Evolutionary conservation across 2,797 vertebrate species (phyloP).

Genomic region (Antrozous pallidus): DNA sequence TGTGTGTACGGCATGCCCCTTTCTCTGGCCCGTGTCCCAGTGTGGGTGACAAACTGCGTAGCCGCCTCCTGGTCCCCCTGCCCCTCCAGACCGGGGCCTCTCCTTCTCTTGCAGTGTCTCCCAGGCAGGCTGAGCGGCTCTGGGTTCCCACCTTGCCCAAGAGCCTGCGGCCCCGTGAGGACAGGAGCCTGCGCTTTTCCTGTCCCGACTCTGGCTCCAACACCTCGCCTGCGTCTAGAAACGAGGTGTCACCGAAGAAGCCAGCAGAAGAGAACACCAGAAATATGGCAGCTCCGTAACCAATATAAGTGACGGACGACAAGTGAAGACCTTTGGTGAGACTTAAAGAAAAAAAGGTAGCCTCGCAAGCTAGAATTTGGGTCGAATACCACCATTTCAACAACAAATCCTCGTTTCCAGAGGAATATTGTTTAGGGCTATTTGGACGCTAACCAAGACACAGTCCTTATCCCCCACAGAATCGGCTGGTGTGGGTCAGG

Average conservation of each 20-base stretch:
- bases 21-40: neutral
- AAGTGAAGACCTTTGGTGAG: neutral
- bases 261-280: neutral
- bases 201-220: neutral
- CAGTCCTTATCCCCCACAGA: neutral
- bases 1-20: neutral
- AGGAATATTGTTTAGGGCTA: neutral
- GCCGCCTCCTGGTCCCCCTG: neutral
- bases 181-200: neutral
- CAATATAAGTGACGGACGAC: neutral
- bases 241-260: neutral
- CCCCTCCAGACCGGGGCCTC: neutral
- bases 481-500: neutral
- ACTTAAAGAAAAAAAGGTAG: neutral
- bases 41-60: neutral
- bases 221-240: neutral
- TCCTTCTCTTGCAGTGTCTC: neutral
- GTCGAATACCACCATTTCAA: neutral
- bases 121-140: neutral
- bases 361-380: neutral
- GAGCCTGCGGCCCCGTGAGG: accelerated
- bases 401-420: neutral
- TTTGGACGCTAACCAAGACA: neutral
- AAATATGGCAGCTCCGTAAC: neutral
- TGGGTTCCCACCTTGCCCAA: neutral